Conservation (phyloP, 2,113 vertebrate genomes). For the Otus sunia region DNA sequence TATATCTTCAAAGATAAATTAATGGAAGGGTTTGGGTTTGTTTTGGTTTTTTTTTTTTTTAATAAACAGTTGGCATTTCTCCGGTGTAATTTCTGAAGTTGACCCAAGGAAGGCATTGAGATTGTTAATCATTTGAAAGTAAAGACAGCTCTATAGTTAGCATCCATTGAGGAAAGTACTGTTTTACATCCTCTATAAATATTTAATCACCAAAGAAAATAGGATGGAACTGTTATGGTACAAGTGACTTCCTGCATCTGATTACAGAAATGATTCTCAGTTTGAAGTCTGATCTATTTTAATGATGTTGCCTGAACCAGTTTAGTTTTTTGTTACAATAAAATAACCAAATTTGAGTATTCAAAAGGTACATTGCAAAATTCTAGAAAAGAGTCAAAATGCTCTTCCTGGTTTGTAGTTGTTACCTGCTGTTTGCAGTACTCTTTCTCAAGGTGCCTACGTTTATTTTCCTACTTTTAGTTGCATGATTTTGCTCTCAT, state of each 20-base stretch:
- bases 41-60: not conserved
- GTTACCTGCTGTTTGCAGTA: not conserved
- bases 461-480: not conserved
- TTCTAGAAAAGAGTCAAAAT: not conserved
- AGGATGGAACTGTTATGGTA: not conserved
- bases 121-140: not conserved
- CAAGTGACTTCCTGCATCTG: not conserved
- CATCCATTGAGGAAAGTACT: not conserved
- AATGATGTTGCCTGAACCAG: not conserved
- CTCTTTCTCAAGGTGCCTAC: not conserved
- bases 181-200: constrained; percentile 47
- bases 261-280: not conserved
- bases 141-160: constrained; percentile 10
- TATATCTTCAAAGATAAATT: not conserved
- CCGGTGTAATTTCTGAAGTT: not conserved
- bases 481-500: not conserved
- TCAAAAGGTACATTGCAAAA: not conserved
- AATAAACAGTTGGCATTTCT: not conserved
- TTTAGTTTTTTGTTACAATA: not conserved
- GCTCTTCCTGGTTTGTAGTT: not conserved
- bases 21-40: not conserved
- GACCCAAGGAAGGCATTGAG: not conserved
- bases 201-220: constrained; percentile 42
- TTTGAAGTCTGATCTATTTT: not conserved
- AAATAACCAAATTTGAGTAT: not conserved